Evolutionary conservation across 2,888 invertebrate genomes (phyloP), one percentile per base, ranked within the genome.

Genomic region (Agrilus mali): DNA sequence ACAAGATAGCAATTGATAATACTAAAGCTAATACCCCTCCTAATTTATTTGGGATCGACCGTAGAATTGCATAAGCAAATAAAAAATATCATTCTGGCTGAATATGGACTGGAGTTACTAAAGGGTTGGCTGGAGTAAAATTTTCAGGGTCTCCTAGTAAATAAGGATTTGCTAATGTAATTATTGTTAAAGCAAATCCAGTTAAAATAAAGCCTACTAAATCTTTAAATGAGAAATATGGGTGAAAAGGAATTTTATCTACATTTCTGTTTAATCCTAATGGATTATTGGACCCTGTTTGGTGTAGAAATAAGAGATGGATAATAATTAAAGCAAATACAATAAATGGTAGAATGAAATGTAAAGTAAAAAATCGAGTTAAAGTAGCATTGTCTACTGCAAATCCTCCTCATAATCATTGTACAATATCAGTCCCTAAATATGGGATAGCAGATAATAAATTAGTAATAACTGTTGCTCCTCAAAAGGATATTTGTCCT

Each of bases 11-110:
- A 69, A 85, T 80, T 47, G 80, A 82, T 62, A 77, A 54, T 1
- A 78, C 49, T 68, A 83, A 57, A 0, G 77, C 77, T 56, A 82
- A 67, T 38, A 85, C 83, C 49, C 85, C 84, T 41, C 83, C 82
- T 68, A 84, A 60, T 74, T 86, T 85, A 69, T 82, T 85, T 6
- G 85, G 84, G 45, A 86, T 82, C 33, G 83, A 82, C 20, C 85
- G 85, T 57, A 86, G 53, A 70, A 86, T 85, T 14, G 84, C 81
- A 64, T 86, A 86, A 12, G 85, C 83, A 72, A 85, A 86, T 71
- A 86, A 63, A 57, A 86, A 87, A 63, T 86, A 86, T 78, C 84
- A 86, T 75, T 87, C 86, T 22, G 82, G 85, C 73, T 85, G 81
- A 70, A 85, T 85, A 60, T 83, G 83, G 8, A 74, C 61, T 0